phyloP scores from a whole-genome alignment of 2,888 invertebrate genomes.

The Rhodophaea formosa region DNA sequence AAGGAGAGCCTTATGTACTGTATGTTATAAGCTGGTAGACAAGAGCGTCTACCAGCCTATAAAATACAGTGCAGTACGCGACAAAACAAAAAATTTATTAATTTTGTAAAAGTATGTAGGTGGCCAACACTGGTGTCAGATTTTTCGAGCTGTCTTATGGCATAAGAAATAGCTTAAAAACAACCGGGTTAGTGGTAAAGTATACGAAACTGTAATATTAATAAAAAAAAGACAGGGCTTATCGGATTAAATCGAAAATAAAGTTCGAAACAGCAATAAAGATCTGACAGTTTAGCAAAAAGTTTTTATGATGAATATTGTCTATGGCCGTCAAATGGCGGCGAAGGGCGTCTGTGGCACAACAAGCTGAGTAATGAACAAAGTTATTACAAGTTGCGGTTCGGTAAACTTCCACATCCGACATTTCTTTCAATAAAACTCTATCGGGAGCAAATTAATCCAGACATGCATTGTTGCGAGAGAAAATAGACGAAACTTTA shows the following conservation, averaged over 20 bases:
- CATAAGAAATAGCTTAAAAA: too few species aligned
- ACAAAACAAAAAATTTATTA: too few species aligned
- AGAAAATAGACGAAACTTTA: not conserved
- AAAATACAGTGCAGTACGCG: too few species aligned
- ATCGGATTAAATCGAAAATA: not conserved
- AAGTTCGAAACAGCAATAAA: not conserved
- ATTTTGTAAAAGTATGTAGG: too few species aligned
- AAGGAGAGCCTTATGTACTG: too few species aligned
- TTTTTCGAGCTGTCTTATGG: too few species aligned
- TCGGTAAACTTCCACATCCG: slow-evolving; percentile 26
- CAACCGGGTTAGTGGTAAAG: too few species aligned
- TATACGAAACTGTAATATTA: too few species aligned
- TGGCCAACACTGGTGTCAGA: too few species aligned
- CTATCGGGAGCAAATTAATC: slow-evolving; percentile 23
- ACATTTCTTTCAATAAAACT: slow-evolving; percentile 29
- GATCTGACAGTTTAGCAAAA: not conserved
- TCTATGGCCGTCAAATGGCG: slow-evolving; percentile 20
- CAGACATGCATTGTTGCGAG: slow-evolving; percentile 10
- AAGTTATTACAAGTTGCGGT: slow-evolving; percentile 23
- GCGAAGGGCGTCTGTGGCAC: slow-evolving; percentile 5
- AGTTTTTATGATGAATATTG: not conserved
- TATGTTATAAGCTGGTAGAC: too few species aligned
- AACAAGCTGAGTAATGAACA: slow-evolving; percentile 26
- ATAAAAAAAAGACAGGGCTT: not conserved
- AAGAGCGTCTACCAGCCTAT: too few species aligned